A percentile compares a stretch with the other conserved stretches of the same genome.
phyloP scores from a whole-genome alignment of 2,797 vertebrate species.

The Spondyliosoma cantharus region DNA sequence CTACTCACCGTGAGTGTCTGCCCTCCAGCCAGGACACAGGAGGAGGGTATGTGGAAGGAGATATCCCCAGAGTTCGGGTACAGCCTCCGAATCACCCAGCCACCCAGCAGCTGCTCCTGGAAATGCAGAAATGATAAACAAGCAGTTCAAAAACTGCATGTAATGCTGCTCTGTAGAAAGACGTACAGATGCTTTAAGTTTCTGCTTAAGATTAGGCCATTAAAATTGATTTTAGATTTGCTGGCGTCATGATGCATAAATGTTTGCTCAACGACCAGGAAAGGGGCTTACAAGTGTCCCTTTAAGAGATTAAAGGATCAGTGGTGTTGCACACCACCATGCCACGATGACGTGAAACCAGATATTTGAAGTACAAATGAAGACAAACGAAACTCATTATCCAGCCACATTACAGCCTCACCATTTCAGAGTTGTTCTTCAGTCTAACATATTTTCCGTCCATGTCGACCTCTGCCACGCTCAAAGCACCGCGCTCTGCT shows the following conservation, averaged over 20 bases:
- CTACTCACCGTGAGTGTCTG: constrained; percentile 87
- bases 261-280: too few species aligned
- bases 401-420: constrained; percentile 47
- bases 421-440: constrained; percentile 84
- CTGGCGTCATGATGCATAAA: too few species aligned
- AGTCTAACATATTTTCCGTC: constrained; percentile 86
- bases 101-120: constrained; percentile 86
- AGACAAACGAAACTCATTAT: background rate
- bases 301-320: background rate
- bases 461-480: constrained; percentile 85
- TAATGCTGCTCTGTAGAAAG: background rate
- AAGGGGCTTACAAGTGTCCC: background rate
- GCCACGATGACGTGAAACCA: background rate
- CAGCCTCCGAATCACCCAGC: constrained; percentile 83
- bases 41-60: constrained; percentile 84
- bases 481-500: constrained; percentile 73
- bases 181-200: too few species aligned
- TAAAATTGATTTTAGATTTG: too few species aligned
- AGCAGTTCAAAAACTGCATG: too few species aligned
- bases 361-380: background rate
- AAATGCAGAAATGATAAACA: constrained; percentile 17
- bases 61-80: constrained; percentile 78
- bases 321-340: background rate
- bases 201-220: too few species aligned
- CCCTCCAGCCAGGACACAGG: constrained; percentile 81